Base-by-base conservation (phyloP, 2,888 invertebrate genomes). In the Trilocha varians region DNA sequence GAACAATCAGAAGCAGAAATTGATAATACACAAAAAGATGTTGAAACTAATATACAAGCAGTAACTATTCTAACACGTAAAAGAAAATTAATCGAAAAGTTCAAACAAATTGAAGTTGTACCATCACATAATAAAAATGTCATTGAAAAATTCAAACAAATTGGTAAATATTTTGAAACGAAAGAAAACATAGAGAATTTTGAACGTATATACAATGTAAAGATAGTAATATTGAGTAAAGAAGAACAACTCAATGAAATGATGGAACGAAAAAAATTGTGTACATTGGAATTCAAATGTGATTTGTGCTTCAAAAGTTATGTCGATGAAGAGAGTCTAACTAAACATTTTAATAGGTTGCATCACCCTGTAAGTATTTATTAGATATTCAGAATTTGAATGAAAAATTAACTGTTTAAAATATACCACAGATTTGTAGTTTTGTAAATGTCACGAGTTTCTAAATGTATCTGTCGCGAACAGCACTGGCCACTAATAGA, bases 351-450 rank as follows among this genome's bases (percentile, higher is more conserved):
- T 0, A 25, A 48, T 6, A 39, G 47, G 0, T 52, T 51, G n/a
- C 64, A 65, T 41, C 59, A 64, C 34, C 40, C 50, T 9, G 64
- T 64, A 33, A 55, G 61, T 53, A 18, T 8, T 34, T 14, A n/a
- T n/a, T 5, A 32, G 14, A 3, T 18, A 8, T 34, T 3, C 25
- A n/a, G n/a, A n/a, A n/a, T n/a, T n/a, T n/a, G n/a, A n/a, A n/a
- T n/a, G n/a, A n/a, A n/a, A n/a, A n/a, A n/a, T n/a, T n/a, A n/a
- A n/a, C n/a, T n/a, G n/a, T n/a, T n/a, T n/a, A n/a, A n/a, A n/a
- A n/a, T n/a, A n/a, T n/a, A n/a, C n/a, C n/a, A n/a, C n/a, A n/a
- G n/a, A n/a, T n/a, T n/a, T n/a, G n/a, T n/a, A n/a, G n/a, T n/a
- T n/a, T n/a, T n/a, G n/a, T n/a, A n/a, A n/a, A n/a, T n/a, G n/a